phyloP scores from a whole-genome alignment of 2,888 invertebrate genomes.

The Danaus chrysippus region DNA sequence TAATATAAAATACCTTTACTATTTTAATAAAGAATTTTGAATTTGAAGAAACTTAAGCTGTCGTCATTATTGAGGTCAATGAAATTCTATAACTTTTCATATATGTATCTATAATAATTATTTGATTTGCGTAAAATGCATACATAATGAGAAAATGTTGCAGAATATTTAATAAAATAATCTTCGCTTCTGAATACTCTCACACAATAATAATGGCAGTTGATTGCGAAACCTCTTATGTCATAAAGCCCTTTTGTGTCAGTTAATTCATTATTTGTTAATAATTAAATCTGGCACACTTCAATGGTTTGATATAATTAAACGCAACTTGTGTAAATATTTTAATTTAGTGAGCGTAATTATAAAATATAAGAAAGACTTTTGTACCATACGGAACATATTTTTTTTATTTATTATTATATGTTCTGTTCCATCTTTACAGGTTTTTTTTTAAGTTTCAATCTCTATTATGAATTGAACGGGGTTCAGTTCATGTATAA shows the following conservation, averaged over 20 bases:
- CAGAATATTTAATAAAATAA: too few species aligned
- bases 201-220: too few species aligned
- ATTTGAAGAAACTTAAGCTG: slow-evolving; percentile 23
- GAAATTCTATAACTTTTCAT: slow-evolving; percentile 17
- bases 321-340: slow-evolving; percentile 21
- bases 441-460: not conserved
- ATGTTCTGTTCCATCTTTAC: not conserved
- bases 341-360: slow-evolving; percentile 12
- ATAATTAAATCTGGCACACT: slow-evolving; percentile 22
- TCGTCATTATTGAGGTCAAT: slow-evolving; percentile 26
- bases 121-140: too few species aligned
- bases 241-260: slow-evolving; percentile 32
- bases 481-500: too few species aligned
- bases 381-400: slow-evolving; percentile 15
- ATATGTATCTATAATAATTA: slow-evolving; percentile 19
- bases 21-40: not conserved
- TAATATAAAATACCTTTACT: too few species aligned
- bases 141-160: slow-evolving; percentile 6
- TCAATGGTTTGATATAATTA: slow-evolving; percentile 20
- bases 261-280: slow-evolving; percentile 19
- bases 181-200: too few species aligned
- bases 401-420: not conserved
- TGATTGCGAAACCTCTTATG: too few species aligned
- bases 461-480: too few species aligned
- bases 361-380: slow-evolving; percentile 17